Base-by-base conservation (phyloP, 2,797 vertebrate species). In the Chanos chanos region DNA sequence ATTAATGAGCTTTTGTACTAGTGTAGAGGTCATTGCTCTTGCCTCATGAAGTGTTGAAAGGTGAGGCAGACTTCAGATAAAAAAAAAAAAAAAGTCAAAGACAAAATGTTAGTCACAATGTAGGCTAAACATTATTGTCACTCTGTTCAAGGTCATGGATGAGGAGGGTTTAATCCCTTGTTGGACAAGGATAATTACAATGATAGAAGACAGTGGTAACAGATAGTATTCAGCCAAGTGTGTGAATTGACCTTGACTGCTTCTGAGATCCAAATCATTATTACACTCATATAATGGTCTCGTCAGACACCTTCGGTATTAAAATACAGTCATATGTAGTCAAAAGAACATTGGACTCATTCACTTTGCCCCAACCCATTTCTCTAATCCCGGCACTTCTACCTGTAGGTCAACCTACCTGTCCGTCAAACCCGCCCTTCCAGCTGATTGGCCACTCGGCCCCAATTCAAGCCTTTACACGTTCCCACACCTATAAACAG, bases 201-300 rank as follows among this genome's bases (percentile, higher is more conserved):
- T 63, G 28, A 67, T 68, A 61, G 67, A 54, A 48, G 7, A 51
- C 50, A 61, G 39, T 24, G 21, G 43, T 70, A 13, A 30, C 5
- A 19, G 19, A 53, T 51, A 49, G 18, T 15, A 50, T 71, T 75
- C 68, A 53, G 56, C 71, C 41, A 75, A 75, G 41, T 39, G 27
- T 40, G 22, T 27, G 28, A 9, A 30, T 41, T 40, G 31, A 64
- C 74, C 71, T 28, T 28, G 13, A 30, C 22, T 4, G 28, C 37
- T 19, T 61, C 41, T n/a, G n/a, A 73, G 51, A 74, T 70, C 71
- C 54, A 9, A 21, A 5, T 9, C 25, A 44, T 21, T 18, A 36
- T 5, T 34, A 72, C 55, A 59, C 18, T 10, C 25, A 37, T 44
- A 61, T 47, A 66, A 57, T 49, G 47, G 24, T 19, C 3, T 2